phyloP scores from a whole-genome alignment of 2,888 invertebrate genomes.

The Entomobrya multifasciata region DNA sequence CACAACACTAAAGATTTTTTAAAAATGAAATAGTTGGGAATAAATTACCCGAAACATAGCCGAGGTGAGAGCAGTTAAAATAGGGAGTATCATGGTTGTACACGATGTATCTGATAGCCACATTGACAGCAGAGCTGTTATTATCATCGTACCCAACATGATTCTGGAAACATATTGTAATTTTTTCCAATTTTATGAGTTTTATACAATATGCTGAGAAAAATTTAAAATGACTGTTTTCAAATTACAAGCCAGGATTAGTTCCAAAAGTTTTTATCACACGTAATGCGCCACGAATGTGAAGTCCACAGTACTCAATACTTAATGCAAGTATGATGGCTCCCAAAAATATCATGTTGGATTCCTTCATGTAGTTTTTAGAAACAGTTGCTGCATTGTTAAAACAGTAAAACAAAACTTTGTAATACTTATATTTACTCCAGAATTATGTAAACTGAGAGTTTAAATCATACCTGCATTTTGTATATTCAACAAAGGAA shows the following conservation, averaged over 20 bases:
- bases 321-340: constrained; percentile 83
- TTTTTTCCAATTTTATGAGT: too few species aligned
- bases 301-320: constrained; percentile 83
- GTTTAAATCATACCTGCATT: constrained; percentile 81
- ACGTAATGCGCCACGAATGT: constrained; percentile 77
- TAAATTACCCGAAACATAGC: constrained; percentile 62
- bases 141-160: constrained; percentile 91
- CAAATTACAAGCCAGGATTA: too few species aligned
- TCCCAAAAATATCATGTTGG: constrained; percentile 80
- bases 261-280: constrained; percentile 56
- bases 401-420: background rate
- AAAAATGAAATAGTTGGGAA: background rate
- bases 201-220: too few species aligned
- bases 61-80: constrained; percentile 90
- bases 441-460: too few species aligned
- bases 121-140: constrained; percentile 97
- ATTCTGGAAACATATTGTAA: constrained; percentile 84
- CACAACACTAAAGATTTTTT: too few species aligned
- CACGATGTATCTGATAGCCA: constrained; percentile 98
- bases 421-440: background rate
- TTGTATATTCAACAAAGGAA: constrained; percentile 91
- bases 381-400: constrained; percentile 49
- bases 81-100: constrained; percentile 96
- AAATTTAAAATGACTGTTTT: too few species aligned
- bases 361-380: constrained; percentile 76